Percentiles rank a stretch among this genome's conserved stretches.
Evolutionary conservation across 2,888 invertebrate genomes (phyloP).

Genomic region (Tethea ocularis): DNA sequence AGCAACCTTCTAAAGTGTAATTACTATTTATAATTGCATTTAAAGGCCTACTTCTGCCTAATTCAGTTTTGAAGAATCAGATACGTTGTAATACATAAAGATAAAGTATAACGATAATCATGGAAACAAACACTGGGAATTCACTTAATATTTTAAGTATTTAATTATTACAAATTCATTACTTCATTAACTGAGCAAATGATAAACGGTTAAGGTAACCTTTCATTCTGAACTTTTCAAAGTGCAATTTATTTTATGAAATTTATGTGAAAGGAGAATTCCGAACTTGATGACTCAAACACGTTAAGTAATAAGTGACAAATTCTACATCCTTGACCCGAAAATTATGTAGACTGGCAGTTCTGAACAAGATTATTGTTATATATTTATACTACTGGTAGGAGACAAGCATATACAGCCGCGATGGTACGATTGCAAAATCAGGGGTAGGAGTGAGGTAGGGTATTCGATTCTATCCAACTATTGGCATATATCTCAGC

Average conservation of each 20-base stretch:
- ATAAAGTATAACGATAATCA: background rate
- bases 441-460: too few relatives aligned
- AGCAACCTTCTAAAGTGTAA: too few relatives aligned
- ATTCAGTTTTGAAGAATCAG: too few relatives aligned
- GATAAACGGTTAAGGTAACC: background rate
- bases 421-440: too few relatives aligned
- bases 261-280: slow-evolving; percentile 3
- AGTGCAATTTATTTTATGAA: background rate
- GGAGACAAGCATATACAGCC: too few relatives aligned
- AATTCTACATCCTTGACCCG: background rate
- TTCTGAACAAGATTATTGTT: background rate
- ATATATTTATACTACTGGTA: too few relatives aligned
- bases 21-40: too few relatives aligned
- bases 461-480: too few relatives aligned
- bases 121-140: background rate
- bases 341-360: background rate
- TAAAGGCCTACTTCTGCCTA: too few relatives aligned
- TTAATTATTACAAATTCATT: background rate
- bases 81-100: too few relatives aligned
- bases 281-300: background rate
- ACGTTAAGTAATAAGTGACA: background rate
- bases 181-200: background rate
- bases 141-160: background rate
- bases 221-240: background rate
- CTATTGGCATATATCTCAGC: too few relatives aligned